Percentiles rank a stretch among this genome's conserved stretches.
phyloP scores from a whole-genome alignment of 2,888 invertebrate species.

The Mantis religiosa region DNA sequence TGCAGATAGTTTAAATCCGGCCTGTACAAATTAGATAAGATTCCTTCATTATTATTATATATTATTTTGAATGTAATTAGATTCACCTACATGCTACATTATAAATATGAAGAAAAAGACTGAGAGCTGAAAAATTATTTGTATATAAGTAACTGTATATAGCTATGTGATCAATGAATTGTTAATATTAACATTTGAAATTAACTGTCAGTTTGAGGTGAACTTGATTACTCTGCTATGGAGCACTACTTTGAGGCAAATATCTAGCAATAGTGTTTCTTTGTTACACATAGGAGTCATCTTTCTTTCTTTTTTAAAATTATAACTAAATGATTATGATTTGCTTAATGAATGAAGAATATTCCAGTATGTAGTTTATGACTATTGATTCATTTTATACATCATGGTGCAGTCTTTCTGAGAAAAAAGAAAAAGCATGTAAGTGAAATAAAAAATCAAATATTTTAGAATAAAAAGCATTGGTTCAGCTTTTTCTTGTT shows the following conservation, averaged over 20 bases:
- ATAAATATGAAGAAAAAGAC: slow-evolving; percentile 31
- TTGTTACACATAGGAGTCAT: not conserved
- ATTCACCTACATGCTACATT: slow-evolving; percentile 28
- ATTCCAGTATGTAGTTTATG: not conserved
- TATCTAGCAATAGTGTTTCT: not conserved
- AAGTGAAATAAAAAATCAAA: not conserved
- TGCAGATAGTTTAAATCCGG: slow-evolving; percentile 28
- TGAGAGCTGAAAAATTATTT: slow-evolving; percentile 31
- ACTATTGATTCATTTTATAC: not conserved
- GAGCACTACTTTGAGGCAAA: not conserved
- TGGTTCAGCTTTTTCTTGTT: not conserved
- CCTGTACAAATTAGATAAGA: slow-evolving; percentile 33
- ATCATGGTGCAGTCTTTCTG: not conserved
- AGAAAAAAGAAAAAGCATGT: not conserved
- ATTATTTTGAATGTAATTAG: slow-evolving; percentile 13
- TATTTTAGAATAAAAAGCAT: not conserved
- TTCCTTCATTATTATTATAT: slow-evolving; percentile 18
- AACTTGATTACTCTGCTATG: not conserved
- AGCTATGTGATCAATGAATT: slow-evolving; percentile 28
- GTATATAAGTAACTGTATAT: slow-evolving; percentile 31
- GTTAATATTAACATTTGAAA: slow-evolving; percentile 31
- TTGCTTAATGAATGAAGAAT: not conserved
- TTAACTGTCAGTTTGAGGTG: slow-evolving; percentile 17
- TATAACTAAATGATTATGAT: not conserved
- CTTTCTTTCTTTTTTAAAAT: no score